Base-by-base conservation (phyloP, 2,797 vertebrate genomes). In the Silurus aristotelis region DNA sequence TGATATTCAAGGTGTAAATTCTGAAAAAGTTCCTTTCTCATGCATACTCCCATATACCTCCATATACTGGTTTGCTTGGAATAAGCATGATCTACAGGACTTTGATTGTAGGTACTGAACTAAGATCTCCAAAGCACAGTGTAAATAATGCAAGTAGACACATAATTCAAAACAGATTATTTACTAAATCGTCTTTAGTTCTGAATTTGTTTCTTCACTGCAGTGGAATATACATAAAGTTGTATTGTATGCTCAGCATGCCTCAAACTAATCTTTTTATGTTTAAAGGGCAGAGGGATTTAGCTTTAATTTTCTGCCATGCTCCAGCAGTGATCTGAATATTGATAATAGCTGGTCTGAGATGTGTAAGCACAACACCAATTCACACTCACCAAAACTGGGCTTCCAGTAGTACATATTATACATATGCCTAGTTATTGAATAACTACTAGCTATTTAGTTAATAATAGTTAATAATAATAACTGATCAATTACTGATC, bases 221-320 rank as follows among this genome's bases (percentile, higher is more conserved):
- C 64, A 58, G 20, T 84, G 58, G 79, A 87, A 82, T 66, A 66
- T 85, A 87, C 83, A 80, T 56, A 67, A 80, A 19, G 81, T 67
- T 25, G 55, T 52, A 68, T 60, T 83, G 73, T 72, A 87, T 88
- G 87, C 85, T 85, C 84, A 79, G 71, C 80, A 87, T 31, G 78
- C 38, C 46, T 87, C 78, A 78, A 85, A 86, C 81, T 89, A 88
- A 89, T 89, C 15, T n/a, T 25, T 81, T 77, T 88, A 48, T 75
- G 68, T 89, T 90, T 88, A 90, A 90, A 90, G 87, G 89, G 87
- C 89, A 90, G 31, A 79, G 52, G 85, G 91, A 89, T 90, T 91
- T 89, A 87, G 64, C 66, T 89, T 89, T 89, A 89, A 90, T 91
- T 90, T 90, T 85, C 89, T 89, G 89, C 58, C 82, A 71, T 76